Evolutionary conservation across 2,888 invertebrate species (phyloP), one percentile per base, ranked within the genome.

Genomic region (Branchinecta sandiegonensis): DNA sequence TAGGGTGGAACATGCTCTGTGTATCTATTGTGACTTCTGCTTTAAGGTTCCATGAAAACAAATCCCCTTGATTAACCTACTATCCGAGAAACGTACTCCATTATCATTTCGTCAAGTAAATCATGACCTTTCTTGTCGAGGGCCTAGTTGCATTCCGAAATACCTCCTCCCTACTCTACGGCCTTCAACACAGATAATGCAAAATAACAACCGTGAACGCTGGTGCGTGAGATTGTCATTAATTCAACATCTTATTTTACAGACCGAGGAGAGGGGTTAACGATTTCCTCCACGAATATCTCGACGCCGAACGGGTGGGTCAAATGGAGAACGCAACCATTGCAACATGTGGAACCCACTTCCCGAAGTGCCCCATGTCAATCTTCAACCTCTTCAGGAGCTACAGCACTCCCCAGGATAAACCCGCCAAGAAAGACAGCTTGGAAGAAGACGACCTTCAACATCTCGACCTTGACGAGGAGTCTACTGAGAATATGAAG

Each of bases 211-310:
- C 10, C 2, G 47, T 1, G 8, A 17, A 9, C 46, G 46, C 23
- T 65, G 8, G 9, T 11, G 46, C 46, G 37, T 37, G 37, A 37
- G 37, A 6, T 6, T 6, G 37, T 37, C 6, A 65, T 8, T 66
- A 47, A n/a, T 5, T 8, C 8, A 23, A 37, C 11, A 56, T 46
- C 13, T 46, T 46, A 50, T 46, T 14, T 14, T n/a, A 50, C 48
- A 69, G 69, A n/a, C 69, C 69, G 11, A 67, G 65, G 17, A 47
- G 69, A 50, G 69, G 69, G 5, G 46, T 68, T 10, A 69, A 68
- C 56, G 69, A 69, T 37, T 69, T 69, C 65, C 66, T 69, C 7
- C 69, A 69, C 47, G 69, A 69, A 11, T 69, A 69, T 48, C 14
- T 69, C 12, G 69, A 69, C n/a, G 69, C 69, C 8, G 69, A 69